Evolutionary conservation across 2,888 invertebrate genomes (phyloP).

Genomic region (Apoda limacodes): DNA sequence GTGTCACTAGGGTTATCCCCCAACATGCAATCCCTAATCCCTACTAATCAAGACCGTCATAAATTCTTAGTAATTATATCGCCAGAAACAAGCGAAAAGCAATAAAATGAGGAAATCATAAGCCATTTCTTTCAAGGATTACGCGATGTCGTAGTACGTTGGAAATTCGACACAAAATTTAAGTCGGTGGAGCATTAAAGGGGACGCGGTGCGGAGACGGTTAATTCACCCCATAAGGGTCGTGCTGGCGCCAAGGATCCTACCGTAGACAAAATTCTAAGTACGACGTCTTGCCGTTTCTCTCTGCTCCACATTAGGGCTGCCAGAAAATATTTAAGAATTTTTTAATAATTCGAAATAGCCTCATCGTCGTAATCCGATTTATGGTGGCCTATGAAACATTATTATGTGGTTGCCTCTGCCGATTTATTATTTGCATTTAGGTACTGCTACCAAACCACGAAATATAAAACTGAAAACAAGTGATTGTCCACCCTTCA

Average conservation of each 20-base stretch:
- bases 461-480: too few relatives aligned
- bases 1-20: too few relatives aligned
- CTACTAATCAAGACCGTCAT: constrained; percentile 23
- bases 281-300: constrained; percentile 41
- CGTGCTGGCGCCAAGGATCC: constrained; percentile 61
- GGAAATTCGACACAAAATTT: constrained; percentile 65
- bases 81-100: constrained; percentile 33
- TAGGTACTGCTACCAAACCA: too few relatives aligned
- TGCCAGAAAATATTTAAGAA: too few relatives aligned
- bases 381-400: too few relatives aligned
- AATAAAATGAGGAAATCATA: constrained; percentile 58
- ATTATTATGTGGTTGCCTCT: too few relatives aligned
- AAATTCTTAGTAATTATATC: constrained; percentile 19
- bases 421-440: too few relatives aligned
- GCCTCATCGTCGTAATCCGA: too few relatives aligned
- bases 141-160: constrained; percentile 54
- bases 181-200: constrained; percentile 64
- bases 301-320: too few relatives aligned
- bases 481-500: too few relatives aligned
- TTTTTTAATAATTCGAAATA: too few relatives aligned
- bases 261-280: constrained; percentile 65
- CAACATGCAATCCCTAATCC: constrained; percentile 10
- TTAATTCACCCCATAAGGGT: constrained; percentile 68
- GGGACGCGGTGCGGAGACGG: constrained; percentile 57
- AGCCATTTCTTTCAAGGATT: constrained; percentile 49